A percentile compares a stretch with the other conserved stretches of the same genome.
These are phyloP conservation scores for Drosophila yakuba DNA, from an alignment of 1,140 invertebrate species.

Conservation along the genomic window DNA sequence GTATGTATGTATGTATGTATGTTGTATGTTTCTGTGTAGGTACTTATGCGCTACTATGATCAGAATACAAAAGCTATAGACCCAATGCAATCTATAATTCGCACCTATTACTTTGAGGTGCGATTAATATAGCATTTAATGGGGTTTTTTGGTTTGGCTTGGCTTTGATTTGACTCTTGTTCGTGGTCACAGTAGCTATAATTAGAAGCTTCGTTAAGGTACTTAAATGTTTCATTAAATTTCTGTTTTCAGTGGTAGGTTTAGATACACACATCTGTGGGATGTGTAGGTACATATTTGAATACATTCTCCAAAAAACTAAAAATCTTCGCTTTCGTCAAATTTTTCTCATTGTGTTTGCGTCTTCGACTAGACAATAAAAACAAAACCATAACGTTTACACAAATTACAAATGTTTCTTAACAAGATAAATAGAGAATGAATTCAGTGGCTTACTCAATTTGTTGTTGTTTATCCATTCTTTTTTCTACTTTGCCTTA, in stretches of 20 bases:
- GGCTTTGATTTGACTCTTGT: conserved; percentile 10
- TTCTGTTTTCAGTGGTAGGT: conserved; percentile 72
- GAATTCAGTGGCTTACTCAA: conserved; percentile 27
- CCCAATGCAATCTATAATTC: conserved; percentile 4
- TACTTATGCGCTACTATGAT: conserved; percentile 69
- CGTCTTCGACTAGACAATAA: conserved; percentile 19
- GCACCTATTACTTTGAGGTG: neutral
- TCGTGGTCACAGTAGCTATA: conserved; percentile 52
- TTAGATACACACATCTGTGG: conserved; percentile 54
- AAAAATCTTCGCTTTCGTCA: conserved; percentile 10
- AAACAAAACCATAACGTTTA: conserved; percentile 10
- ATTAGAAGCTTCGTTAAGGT: conserved; percentile 72
- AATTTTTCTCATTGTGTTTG: neutral
- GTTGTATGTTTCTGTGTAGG: conserved; percentile 47
- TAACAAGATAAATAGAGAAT: conserved; percentile 38
- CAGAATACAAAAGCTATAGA: conserved; percentile 40
- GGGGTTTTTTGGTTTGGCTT: conserved; percentile 4
- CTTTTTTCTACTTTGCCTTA: neutral
- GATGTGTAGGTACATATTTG: conserved; percentile 66
- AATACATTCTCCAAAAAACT: conserved; percentile 51
- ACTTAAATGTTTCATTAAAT: conserved; percentile 77
- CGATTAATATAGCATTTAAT: conserved; percentile 10
- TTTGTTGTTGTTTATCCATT: neutral
- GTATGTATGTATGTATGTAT: conserved; percentile 26
- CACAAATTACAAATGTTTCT: conserved; percentile 40